phyloP scores from a whole-genome alignment of 1,140 invertebrate species.

The Phymastichus coffea region DNA sequence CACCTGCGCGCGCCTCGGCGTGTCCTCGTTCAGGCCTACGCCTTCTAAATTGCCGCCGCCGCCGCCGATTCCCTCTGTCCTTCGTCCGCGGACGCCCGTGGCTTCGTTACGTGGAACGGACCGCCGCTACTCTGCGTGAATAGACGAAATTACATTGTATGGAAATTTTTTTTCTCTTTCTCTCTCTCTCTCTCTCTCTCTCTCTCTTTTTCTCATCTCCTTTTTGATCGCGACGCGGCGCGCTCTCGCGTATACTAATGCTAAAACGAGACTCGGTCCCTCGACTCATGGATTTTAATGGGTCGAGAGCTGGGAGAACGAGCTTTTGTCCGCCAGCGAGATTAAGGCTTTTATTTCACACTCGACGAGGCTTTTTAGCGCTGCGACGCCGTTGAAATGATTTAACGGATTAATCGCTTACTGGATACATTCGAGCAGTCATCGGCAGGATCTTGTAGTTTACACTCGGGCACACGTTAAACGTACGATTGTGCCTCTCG shows the following conservation, averaged over 20 bases:
- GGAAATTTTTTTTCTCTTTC: slow-evolving; percentile 2
- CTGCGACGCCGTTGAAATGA: too few species aligned
- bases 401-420: too few species aligned
- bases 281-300: slow-evolving; percentile 24
- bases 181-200: background rate
- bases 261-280: too few species aligned
- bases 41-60: background rate
- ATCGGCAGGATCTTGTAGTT: too few species aligned
- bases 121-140: slow-evolving; percentile 3
- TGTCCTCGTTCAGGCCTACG: background rate
- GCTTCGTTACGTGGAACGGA: slow-evolving; percentile 7
- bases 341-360: background rate
- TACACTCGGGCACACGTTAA: too few species aligned
- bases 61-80: background rate
- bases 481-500: too few species aligned
- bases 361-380: too few species aligned
- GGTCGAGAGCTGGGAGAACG: too few species aligned
- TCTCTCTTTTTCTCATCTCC: background rate
- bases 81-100: background rate
- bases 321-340: too few species aligned
- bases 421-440: too few species aligned
- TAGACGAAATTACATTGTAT: slow-evolving; percentile 27
- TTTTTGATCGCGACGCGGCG: too few species aligned
- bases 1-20: background rate
- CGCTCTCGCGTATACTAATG: too few species aligned